Conservation (phyloP, 2,113 vertebrate species). For the Embiotoca jacksoni region DNA sequence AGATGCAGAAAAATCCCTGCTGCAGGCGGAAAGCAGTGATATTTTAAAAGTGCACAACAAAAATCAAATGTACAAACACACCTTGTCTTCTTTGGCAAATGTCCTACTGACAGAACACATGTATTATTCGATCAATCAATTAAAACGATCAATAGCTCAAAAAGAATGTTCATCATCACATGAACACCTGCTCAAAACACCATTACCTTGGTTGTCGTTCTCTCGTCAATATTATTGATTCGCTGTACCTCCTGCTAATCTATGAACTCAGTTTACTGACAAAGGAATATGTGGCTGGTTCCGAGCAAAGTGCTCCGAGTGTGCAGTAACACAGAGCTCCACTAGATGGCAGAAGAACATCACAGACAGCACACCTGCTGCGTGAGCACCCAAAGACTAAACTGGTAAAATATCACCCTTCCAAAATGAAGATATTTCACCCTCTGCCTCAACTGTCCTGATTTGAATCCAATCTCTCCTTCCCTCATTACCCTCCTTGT, state of each 20-base stretch:
- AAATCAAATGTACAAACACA: not conserved
- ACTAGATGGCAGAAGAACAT: constrained; percentile 74
- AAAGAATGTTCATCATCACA: not conserved
- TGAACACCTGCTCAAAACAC: not conserved
- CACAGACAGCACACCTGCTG: not conserved
- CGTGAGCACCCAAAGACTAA: not conserved
- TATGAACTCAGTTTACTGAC: constrained; percentile 18
- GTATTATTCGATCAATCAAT: not conserved
- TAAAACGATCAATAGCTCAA: not conserved
- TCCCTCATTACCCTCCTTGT: constrained; percentile 68
- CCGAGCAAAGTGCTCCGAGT: not conserved
- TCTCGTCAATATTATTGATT: constrained; percentile 10
- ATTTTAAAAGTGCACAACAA: not conserved
- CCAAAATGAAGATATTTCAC: constrained; percentile 59
- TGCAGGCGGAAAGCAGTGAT: not conserved
- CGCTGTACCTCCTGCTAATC: constrained; percentile 12
- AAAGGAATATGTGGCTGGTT: not conserved
- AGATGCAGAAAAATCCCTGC: constrained; percentile 20
- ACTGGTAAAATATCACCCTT: constrained; percentile 51
- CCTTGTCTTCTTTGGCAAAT: not conserved
- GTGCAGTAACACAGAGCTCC: constrained; percentile 31
- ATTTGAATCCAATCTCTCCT: constrained; percentile 59
- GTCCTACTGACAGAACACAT: not conserved
- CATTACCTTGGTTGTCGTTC: not conserved
- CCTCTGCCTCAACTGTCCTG: constrained; percentile 55